A percentile compares a stretch with the other conserved stretches of the same genome.
phyloP scores from a whole-genome alignment of 1,140 invertebrate species.

The Monochamus saltuarius region DNA sequence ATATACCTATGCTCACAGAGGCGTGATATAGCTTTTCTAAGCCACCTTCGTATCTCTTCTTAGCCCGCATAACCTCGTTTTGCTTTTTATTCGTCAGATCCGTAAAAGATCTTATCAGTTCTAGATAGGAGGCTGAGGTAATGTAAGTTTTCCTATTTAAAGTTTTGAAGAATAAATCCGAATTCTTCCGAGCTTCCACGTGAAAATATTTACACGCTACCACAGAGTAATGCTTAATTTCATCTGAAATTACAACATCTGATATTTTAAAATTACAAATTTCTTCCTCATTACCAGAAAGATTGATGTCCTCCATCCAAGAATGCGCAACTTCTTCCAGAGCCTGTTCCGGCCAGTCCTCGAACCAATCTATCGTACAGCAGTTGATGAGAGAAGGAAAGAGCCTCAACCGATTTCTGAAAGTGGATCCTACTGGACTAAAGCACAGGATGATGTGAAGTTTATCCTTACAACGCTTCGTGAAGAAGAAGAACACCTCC shows the following conservation, averaged over 20 bases:
- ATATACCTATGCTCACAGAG: conserved; percentile 58
- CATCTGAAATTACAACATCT: conserved; percentile 23
- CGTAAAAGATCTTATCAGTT: conserved; percentile 81
- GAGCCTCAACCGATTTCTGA: conserved; percentile 76
- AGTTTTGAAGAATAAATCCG: conserved; percentile 64
- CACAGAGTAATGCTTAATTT: conserved; percentile 69
- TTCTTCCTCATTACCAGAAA: conserved; percentile 55
- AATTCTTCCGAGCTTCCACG: conserved; percentile 65
- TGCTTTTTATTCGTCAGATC: conserved; percentile 76
- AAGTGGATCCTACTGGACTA: conserved; percentile 84
- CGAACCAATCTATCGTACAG: conserved; percentile 95
- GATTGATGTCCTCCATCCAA: conserved; percentile 76
- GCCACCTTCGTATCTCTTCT: conserved; percentile 75
- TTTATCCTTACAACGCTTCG: conserved; percentile 81
- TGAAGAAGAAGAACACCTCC: conserved; percentile 80
- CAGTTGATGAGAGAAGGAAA: conserved; percentile 92
- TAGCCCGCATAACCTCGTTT: conserved; percentile 72
- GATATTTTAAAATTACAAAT: neutral
- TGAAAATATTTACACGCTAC: conserved; percentile 88
- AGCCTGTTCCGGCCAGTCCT: conserved; percentile 90
- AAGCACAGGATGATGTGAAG: conserved; percentile 88
- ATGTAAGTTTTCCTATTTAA: conserved; percentile 80
- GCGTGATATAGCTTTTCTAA: conserved; percentile 84
- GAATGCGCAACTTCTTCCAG: conserved; percentile 86
- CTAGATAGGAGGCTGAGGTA: conserved; percentile 87